These are phyloP conservation scores for Tachysurus fulvidraco DNA, from an alignment of 2,113 vertebrate genomes.

Conservation along the genomic window DNA sequence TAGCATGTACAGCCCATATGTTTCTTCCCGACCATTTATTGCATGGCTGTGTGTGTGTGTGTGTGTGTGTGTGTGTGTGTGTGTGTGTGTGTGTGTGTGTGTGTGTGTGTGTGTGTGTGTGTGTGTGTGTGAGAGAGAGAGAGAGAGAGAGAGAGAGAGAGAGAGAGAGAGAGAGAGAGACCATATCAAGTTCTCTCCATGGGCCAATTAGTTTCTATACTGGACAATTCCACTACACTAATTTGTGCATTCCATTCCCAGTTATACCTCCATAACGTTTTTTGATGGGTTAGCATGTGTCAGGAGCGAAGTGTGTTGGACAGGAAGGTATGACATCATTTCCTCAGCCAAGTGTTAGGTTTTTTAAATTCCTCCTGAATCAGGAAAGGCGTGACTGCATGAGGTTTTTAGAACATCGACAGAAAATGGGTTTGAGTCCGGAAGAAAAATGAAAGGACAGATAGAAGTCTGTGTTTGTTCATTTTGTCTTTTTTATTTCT, in stretches of 20 bases:
- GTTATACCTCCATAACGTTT: background rate
- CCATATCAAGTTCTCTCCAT: slow-evolving; percentile 15
- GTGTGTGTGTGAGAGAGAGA: too few species aligned
- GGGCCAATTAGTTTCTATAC: slow-evolving; percentile 17
- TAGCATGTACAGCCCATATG: background rate
- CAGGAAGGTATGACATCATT: slow-evolving; percentile 18
- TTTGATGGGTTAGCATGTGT: slow-evolving; percentile 30
- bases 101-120: too few species aligned
- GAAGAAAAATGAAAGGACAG: background rate
- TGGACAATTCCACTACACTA: background rate
- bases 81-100: too few species aligned
- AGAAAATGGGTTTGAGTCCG: background rate
- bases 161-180: too few species aligned
- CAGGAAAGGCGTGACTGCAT: background rate
- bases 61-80: background rate
- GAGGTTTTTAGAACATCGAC: background rate
- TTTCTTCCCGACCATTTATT: background rate
- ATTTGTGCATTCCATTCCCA: slow-evolving; percentile 22
- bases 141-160: too few species aligned
- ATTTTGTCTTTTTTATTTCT: background rate
- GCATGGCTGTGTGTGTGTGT: background rate
- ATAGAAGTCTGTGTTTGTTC: background rate
- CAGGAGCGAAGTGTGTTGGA: background rate
- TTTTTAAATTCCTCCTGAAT: background rate
- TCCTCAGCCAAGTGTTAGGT: background rate